Base-by-base conservation (phyloP, 1,140 invertebrate genomes). In the Calliphora vicina region DNA sequence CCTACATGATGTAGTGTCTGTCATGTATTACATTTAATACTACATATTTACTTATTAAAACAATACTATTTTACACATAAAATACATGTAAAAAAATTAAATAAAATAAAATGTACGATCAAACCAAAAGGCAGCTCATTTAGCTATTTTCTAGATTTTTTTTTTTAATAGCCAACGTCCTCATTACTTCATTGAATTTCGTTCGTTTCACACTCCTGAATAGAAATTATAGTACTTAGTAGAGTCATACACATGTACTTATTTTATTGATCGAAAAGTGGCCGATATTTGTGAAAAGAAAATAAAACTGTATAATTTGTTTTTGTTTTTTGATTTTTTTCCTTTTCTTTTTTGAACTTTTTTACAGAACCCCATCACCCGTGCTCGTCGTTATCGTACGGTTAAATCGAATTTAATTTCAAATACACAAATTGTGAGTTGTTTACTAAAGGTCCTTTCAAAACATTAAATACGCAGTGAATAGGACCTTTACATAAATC, bases 351-450 rank as follows among this genome's bases (percentile, higher is more conserved):
- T 76, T 78, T 43, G 35, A 23, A 45, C 85, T 89, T 88, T 89
- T 85, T 89, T 89, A 84, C 88, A 89, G 88, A 89, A 87, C 85
- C 87, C 88, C 87, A 89, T 89, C 86, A 86, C 87, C 87, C 88
- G 88, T 87, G 88, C 87, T 86, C 88, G 88, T 87, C 89, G 89
- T 86, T 88, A 88, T 85, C 88, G 88, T 67, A 88, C 89, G 87
- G 88, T 87, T 86, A 89, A 89, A 89, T 89, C 88, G 87, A 89
- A 88, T 85, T 86, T 89, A 86, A 83, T 89, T 86, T 89, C 88
- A 86, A 89, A 88, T 85, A 89, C 87, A 88, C 87, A 89, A 89
- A 89, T 89, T 89, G 88, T 89, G 88, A 89, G 88, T 89, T 78
- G 50, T 67, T 67, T 67, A 26, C 20, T 45, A 45, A 15, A 25